Evolutionary conservation across 37 sponge, comb jelly and placozoan species (phyloP).

Genomic region (Ianthella basta): DNA sequence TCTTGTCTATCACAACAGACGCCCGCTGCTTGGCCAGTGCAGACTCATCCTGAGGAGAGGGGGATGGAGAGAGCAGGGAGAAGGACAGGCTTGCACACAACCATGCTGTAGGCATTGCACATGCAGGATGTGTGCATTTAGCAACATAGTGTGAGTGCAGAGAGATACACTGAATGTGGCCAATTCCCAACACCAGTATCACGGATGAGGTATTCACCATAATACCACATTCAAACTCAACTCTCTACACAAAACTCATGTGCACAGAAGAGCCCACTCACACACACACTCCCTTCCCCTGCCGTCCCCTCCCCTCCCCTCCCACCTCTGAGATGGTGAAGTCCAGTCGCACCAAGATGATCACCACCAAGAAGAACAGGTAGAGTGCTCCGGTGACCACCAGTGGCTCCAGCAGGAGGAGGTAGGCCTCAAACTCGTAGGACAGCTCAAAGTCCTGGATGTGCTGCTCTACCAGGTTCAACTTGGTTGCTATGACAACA

Average conservation of each 20-base stretch:
- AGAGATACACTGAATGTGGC: too few relatives aligned
- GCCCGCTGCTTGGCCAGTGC: constrained; percentile 24
- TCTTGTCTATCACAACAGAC: background rate
- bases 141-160: too few relatives aligned
- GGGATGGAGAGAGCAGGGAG: background rate
- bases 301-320: background rate
- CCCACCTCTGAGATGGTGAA: constrained; percentile 87
- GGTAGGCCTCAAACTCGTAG: constrained; percentile 36
- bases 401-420: constrained; percentile 92
- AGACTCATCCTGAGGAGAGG: constrained; percentile 4
- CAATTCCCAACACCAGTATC: too few relatives aligned
- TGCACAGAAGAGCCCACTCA: background rate
- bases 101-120: background rate
- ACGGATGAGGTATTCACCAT: too few relatives aligned
- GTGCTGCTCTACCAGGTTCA: constrained; percentile 93
- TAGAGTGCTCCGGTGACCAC: constrained; percentile 83
- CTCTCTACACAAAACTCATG: too few relatives aligned
- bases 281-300: background rate
- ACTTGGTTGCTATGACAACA: constrained; percentile 58
- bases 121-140: background rate
- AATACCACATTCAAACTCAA: too few relatives aligned
- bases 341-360: constrained; percentile 88
- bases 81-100: too few relatives aligned
- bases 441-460: constrained; percentile 87
- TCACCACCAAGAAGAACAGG: constrained; percentile 85